phyloP scores from a whole-genome alignment of 2,888 invertebrate species.

The Eilema sororculum region DNA sequence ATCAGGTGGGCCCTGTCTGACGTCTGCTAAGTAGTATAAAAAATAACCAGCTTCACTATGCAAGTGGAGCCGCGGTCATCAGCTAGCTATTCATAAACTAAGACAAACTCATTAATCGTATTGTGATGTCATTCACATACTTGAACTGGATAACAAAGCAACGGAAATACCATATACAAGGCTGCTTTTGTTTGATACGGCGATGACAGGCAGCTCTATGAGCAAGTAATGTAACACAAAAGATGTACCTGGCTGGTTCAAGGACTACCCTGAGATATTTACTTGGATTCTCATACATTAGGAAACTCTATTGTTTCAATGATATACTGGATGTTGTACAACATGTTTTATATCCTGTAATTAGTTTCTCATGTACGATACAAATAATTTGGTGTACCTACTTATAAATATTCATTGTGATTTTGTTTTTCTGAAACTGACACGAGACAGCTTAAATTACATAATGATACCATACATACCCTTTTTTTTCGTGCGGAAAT shows the following conservation, averaged over 20 bases:
- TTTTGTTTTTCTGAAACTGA: not conserved
- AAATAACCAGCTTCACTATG: no score
- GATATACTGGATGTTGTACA: not conserved
- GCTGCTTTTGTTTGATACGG: slow-evolving; percentile 22
- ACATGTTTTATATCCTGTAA: slow-evolving; percentile 39
- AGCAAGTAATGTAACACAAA: slow-evolving; percentile 52
- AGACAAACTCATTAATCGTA: slow-evolving; percentile 58
- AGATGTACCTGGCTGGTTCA: slow-evolving; percentile 50
- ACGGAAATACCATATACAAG: slow-evolving; percentile 50
- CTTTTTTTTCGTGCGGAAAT: no score
- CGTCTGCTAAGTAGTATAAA: no score
- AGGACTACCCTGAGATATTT: slow-evolving; percentile 50
- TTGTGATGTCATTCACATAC: slow-evolving; percentile 58
- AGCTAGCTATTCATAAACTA: slow-evolving; percentile 33
- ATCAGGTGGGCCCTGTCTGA: no score
- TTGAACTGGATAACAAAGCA: slow-evolving; percentile 55
- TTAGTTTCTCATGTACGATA: not conserved
- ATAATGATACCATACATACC: no score
- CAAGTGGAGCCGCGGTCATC: not conserved
- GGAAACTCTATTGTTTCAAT: slow-evolving; percentile 5
- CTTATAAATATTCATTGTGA: not conserved
- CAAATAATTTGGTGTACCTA: not conserved
- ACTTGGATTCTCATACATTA: not conserved
- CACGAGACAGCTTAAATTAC: not conserved
- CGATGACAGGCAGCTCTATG: slow-evolving; percentile 12